These are phyloP conservation scores for Vimba vimba DNA, from an alignment of 2,113 vertebrate species.

Conservation along the genomic window DNA sequence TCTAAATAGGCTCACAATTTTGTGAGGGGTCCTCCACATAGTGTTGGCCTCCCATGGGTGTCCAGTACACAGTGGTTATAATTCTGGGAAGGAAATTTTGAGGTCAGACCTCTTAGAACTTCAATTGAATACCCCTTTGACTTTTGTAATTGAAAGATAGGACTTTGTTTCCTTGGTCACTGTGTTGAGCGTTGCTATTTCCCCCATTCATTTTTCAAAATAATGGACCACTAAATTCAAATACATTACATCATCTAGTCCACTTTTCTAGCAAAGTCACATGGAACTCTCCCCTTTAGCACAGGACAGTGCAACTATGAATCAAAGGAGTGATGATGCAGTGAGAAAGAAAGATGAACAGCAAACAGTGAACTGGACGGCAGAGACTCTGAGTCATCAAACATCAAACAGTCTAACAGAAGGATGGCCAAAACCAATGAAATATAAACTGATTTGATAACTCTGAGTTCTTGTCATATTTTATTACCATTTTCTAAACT, in stretches of 20 bases:
- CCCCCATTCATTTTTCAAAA: background rate
- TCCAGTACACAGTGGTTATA: background rate
- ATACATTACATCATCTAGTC: constrained; percentile 25
- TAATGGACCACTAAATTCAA: constrained; percentile 22
- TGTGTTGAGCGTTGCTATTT: background rate
- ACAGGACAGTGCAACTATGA: constrained; percentile 1
- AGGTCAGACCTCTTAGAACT: constrained; percentile 12
- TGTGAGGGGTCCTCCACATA: background rate
- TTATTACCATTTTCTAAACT: no score
- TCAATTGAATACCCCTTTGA: background rate
- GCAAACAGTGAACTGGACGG: constrained; percentile 23
- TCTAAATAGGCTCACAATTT: background rate
- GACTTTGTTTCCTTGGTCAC: constrained; percentile 12
- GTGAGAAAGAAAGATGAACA: constrained; percentile 31
- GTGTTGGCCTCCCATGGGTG: background rate
- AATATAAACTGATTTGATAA: no score
- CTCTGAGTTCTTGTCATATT: no score
- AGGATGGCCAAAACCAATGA: no score
- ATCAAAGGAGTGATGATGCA: constrained; percentile 12
- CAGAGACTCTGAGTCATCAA: constrained; percentile 37
- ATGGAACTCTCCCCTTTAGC: background rate
- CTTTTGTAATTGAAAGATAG: background rate
- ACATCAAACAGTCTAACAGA: background rate
- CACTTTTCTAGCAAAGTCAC: background rate
- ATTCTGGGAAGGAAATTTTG: background rate